Percentiles rank a stretch among this genome's conserved stretches.
Conservation (phyloP, 35 echinoderm and acorn worm genomes). For the Ophiothrix spiculata region DNA sequence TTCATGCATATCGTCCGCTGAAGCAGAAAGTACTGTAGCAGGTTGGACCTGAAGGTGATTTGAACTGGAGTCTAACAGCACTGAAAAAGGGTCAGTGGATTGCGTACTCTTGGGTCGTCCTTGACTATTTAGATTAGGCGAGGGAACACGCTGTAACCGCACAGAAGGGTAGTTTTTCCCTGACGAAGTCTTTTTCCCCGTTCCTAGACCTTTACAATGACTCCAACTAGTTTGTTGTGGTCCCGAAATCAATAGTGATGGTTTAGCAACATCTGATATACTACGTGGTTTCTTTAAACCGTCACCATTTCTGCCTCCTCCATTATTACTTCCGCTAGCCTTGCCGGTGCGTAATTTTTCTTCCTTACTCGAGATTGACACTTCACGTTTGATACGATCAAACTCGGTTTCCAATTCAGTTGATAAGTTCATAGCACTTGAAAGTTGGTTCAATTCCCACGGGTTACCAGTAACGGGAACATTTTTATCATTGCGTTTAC, state of each 20-base stretch:
- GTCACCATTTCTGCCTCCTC: neutral
- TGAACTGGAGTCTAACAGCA: neutral
- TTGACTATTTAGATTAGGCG: constrained; percentile 1
- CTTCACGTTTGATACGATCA: constrained; percentile 28
- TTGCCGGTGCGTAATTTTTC: neutral
- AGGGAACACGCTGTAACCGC: neutral
- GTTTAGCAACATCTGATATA: neutral
- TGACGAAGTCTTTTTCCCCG: neutral
- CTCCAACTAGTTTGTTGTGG: neutral
- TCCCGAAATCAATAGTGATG: neutral
- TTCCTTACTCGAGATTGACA: neutral
- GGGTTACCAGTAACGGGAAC: no score
- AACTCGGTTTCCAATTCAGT: constrained; percentile 31
- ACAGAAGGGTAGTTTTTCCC: neutral
- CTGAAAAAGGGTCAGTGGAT: neutral
- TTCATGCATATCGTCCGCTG: constrained; percentile 21
- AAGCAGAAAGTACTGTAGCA: constrained; percentile 22
- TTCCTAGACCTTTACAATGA: neutral
- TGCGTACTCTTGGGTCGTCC: neutral
- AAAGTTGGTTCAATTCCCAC: neutral
- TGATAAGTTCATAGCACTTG: constrained; percentile 6
- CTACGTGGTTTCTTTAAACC: neutral
- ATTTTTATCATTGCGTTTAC: neutral
- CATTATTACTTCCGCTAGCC: neutral
- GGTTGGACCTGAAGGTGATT: constrained; percentile 11